Evolutionary conservation across 2,797 vertebrate genomes (phyloP).

Genomic region (Mormyrops attenuatus): DNA sequence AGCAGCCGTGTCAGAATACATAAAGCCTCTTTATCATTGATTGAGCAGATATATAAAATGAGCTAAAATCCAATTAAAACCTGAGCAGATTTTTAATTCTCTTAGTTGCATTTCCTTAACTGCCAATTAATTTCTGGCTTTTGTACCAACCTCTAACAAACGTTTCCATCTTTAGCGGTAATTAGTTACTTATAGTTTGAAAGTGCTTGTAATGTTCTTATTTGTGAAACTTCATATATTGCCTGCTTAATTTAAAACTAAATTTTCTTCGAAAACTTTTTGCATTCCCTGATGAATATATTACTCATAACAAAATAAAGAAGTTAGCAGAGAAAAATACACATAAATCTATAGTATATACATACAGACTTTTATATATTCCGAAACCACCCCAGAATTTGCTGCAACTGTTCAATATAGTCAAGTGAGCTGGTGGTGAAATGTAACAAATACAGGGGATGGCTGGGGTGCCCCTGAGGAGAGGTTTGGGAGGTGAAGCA

Average conservation of each 20-base stretch:
- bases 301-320: not conserved
- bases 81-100: not conserved
- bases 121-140: not conserved
- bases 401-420: not conserved
- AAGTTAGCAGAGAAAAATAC: not conserved
- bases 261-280: not conserved
- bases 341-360: not conserved
- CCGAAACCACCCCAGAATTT: not conserved
- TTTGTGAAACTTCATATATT: not conserved
- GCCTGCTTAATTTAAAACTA: not conserved
- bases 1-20: not conserved
- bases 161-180: not conserved
- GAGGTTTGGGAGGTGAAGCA: not conserved
- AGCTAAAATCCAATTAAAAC: not conserved
- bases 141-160: not conserved
- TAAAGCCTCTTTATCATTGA: not conserved
- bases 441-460: not conserved
- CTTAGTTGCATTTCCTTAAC: not conserved
- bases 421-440: not conserved
- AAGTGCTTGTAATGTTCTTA: not conserved
- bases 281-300: not conserved
- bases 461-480: not conserved
- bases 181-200: not conserved
- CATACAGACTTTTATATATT: not conserved
- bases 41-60: not conserved